phyloP scores from a whole-genome alignment of 1,140 invertebrate genomes.

The Aphis gossypii region DNA sequence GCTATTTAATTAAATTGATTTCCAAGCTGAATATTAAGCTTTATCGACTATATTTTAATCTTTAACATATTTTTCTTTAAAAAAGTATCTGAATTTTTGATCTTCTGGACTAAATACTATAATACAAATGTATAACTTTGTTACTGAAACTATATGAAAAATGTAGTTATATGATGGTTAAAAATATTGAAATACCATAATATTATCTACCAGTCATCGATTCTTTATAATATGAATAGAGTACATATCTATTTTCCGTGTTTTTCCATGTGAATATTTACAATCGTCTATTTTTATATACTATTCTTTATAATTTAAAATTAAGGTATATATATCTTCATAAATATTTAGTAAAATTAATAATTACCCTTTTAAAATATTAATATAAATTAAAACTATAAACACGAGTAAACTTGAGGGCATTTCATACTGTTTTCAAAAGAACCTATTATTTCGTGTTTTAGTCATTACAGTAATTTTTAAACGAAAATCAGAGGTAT shows the following conservation, averaged over 20 bases:
- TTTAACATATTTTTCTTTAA: not conserved
- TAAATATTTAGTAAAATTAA: not conserved
- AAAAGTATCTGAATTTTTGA: not conserved
- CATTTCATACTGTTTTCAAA: no score
- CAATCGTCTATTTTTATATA: not conserved
- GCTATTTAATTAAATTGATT: not conserved
- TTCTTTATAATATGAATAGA: not conserved
- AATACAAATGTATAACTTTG: not conserved
- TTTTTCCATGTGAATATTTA: not conserved
- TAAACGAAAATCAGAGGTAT: not conserved
- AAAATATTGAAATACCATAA: not conserved
- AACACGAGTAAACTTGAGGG: no score
- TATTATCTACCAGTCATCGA: not conserved
- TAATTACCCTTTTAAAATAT: not conserved
- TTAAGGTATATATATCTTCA: not conserved
- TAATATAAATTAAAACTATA: not conserved
- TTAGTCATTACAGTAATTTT: not conserved
- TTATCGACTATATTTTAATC: not conserved
- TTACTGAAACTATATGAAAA: no score
- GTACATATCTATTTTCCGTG: not conserved
- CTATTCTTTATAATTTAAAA: not conserved
- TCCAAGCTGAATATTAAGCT: not conserved
- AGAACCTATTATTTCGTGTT: not conserved
- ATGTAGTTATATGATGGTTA: not conserved
- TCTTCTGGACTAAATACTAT: not conserved